A percentile compares a stretch with the other conserved stretches of the same genome.
phyloP scores from a whole-genome alignment of 1,140 invertebrate species.

The Procambarus clarkii region DNA sequence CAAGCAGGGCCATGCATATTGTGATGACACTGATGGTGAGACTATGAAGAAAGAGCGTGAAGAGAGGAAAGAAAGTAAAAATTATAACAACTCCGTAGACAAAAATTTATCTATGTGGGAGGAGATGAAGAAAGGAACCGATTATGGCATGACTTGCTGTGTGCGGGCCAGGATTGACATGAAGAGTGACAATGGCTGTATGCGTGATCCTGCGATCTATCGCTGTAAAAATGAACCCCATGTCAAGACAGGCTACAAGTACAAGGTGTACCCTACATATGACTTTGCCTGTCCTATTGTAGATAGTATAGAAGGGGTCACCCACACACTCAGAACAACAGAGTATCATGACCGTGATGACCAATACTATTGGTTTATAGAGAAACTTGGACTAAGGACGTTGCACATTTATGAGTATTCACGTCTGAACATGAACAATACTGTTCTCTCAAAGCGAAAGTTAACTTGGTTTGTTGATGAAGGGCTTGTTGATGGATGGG shows the following conservation, averaged over 20 bases:
- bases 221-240: constrained; percentile 97
- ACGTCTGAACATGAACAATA: constrained; percentile 97
- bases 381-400: constrained; percentile 89
- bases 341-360: constrained; percentile 99
- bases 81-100: constrained; percentile 88
- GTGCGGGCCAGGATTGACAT: constrained; percentile 99
- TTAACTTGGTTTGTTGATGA: constrained; percentile 98
- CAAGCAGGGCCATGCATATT: constrained; percentile 92
- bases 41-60: constrained; percentile 97
- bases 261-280: constrained; percentile 99
- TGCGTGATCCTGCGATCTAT: constrained; percentile 99
- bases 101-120: constrained; percentile 94
- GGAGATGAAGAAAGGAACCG: constrained; percentile 93
- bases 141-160: constrained; percentile 89
- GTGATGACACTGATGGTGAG: constrained; percentile 96
- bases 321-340: constrained; percentile 97
- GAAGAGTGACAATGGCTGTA: constrained; percentile 95
- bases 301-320: constrained; percentile 97
- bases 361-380: constrained; percentile 98
- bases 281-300: constrained; percentile 99
- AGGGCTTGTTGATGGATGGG: constrained; percentile 97
- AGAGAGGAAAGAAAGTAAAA: constrained; percentile 89
- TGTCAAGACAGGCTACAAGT: constrained; percentile 94
- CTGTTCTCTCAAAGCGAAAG: constrained; percentile 97
- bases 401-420: constrained; percentile 98